These are phyloP conservation scores for Trematomus loennbergii DNA, from an alignment of 2,113 vertebrate species.

Conservation along the genomic window DNA sequence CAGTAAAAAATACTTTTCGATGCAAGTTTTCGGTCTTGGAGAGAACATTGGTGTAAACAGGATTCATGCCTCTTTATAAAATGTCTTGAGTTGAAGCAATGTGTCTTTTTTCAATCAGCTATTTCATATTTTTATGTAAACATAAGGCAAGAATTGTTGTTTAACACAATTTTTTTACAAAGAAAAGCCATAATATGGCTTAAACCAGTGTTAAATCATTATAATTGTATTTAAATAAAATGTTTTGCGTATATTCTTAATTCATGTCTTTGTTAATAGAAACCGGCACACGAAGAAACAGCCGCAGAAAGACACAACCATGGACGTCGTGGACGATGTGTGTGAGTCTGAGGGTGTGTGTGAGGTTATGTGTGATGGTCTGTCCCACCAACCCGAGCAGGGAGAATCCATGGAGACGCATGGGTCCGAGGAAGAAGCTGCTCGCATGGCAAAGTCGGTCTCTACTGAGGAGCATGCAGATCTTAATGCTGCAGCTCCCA, in stretches of 20 bases:
- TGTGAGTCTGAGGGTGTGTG: conserved; percentile 67
- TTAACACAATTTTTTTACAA: no score
- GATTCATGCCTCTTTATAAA: neutral
- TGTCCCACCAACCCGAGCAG: conserved; percentile 30
- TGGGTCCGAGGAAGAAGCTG: conserved; percentile 37
- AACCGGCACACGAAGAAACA: conserved; percentile 21
- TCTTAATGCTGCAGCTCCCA: conserved; percentile 19
- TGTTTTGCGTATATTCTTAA: neutral
- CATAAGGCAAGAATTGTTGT: no score
- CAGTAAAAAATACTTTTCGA: neutral
- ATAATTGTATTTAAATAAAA: neutral
- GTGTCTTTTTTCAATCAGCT: neutral
- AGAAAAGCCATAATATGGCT: neutral
- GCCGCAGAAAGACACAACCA: conserved; percentile 23
- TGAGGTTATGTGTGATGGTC: conserved; percentile 34
- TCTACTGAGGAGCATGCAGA: neutral
- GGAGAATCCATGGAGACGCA: conserved; percentile 80
- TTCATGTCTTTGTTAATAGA: conserved; percentile 44
- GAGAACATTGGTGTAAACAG: neutral
- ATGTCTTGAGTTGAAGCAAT: neutral
- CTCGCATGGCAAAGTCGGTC: neutral
- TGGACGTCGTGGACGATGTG: conserved; percentile 71
- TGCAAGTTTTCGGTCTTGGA: neutral
- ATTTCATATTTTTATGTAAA: neutral
- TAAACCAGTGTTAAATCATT: neutral